Conservation (phyloP, 2,797 vertebrate genomes). For the Nannoperca obscura region DNA sequence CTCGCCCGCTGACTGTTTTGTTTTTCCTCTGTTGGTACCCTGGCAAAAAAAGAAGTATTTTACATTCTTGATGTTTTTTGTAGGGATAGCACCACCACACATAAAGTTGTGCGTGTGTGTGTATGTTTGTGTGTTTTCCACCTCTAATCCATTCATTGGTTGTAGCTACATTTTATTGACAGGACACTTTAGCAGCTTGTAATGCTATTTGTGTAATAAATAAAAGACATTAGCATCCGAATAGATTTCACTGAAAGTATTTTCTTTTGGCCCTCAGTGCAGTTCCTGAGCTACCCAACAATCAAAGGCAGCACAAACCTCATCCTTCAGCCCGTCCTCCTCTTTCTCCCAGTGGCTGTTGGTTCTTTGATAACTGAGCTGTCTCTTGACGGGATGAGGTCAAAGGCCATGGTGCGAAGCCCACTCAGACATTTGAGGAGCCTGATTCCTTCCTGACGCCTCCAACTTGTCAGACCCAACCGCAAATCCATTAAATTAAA, state of each 20-base stretch:
- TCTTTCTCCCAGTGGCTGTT: slow-evolving; percentile 54
- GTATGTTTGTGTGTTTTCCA: background rate
- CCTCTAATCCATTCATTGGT: background rate
- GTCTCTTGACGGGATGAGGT: slow-evolving; percentile 66
- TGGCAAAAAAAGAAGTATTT: slow-evolving; percentile 57
- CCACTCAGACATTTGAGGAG: slow-evolving; percentile 77
- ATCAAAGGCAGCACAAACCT: slow-evolving; percentile 48
- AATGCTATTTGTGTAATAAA: background rate
- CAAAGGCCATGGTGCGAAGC: slow-evolving; percentile 66
- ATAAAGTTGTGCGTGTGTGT: background rate
- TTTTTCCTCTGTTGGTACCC: slow-evolving; percentile 53
- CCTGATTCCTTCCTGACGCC: slow-evolving; percentile 61
- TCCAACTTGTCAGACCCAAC: slow-evolving; percentile 59
- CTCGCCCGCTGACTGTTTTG: slow-evolving; percentile 63
- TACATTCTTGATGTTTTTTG: slow-evolving; percentile 7
- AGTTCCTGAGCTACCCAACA: slow-evolving; percentile 16
- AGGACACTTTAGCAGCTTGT: background rate
- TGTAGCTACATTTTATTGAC: slow-evolving; percentile 13
- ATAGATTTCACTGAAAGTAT: slow-evolving; percentile 24
- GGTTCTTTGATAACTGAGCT: slow-evolving; percentile 70
- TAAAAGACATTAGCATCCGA: background rate
- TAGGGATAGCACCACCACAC: slow-evolving; percentile 6
- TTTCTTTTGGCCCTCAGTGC: slow-evolving; percentile 11
- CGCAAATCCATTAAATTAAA: slow-evolving; percentile 56
- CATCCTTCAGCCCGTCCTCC: slow-evolving; percentile 48